phyloP scores from a whole-genome alignment of 2,797 vertebrate genomes.

The Petrocephalus sullivani region DNA sequence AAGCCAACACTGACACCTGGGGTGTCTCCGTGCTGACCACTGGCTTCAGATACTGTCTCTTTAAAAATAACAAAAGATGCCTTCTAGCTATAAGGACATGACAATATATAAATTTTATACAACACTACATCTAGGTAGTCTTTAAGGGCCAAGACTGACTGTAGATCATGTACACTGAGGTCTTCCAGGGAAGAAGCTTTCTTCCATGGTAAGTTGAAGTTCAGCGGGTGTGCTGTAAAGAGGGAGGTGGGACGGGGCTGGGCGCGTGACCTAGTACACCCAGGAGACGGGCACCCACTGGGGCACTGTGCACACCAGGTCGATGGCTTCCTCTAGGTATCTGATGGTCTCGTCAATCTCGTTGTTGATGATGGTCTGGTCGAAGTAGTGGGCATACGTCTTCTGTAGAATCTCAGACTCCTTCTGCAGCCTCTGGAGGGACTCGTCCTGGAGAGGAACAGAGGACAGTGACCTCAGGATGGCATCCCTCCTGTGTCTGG shows the following conservation, averaged over 20 bases:
- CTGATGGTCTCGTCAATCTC: conserved; percentile 98
- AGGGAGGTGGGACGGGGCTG: conserved; percentile 26
- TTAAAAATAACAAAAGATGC: conserved; percentile 82
- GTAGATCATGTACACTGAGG: conserved; percentile 14
- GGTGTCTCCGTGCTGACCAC: conserved; percentile 36
- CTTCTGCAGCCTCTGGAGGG: conserved; percentile 95
- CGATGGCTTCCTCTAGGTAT: conserved; percentile 95
- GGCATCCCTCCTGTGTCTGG: not conserved
- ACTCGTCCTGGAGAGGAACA: conserved; percentile 74
- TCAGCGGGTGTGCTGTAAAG: conserved; percentile 40
- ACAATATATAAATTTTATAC: conserved; percentile 77
- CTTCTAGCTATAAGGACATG: conserved; percentile 92
- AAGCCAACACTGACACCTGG: conserved; percentile 13
- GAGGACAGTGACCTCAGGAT: not conserved
- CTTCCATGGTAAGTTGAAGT: conserved; percentile 59
- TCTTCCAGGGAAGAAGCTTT: conserved; percentile 58
- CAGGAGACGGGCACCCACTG: conserved; percentile 99
- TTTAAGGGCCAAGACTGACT: conserved; percentile 61
- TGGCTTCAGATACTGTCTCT: conserved; percentile 88
- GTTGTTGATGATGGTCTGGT: conserved; percentile 99
- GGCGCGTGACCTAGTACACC: conserved; percentile 84
- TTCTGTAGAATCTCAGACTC: conserved; percentile 97
- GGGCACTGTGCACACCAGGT: conserved; percentile 85
- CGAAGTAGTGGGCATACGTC: conserved; percentile 97
- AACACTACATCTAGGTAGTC: conserved; percentile 87